phyloP scores from a whole-genome alignment of 1,140 invertebrate species.

The Drosophila melanica region DNA sequence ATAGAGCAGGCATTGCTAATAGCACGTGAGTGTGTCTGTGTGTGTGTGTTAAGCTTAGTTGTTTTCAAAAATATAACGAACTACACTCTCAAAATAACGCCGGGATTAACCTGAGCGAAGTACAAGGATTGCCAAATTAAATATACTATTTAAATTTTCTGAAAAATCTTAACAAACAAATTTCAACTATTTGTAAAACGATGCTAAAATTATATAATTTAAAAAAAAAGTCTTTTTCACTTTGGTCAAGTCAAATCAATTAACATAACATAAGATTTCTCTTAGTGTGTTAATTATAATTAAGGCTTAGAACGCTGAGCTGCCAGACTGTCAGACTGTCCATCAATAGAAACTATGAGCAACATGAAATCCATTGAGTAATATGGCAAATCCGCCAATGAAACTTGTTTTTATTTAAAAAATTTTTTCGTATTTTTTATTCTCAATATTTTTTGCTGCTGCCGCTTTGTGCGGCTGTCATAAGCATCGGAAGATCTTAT shows the following conservation, averaged over 20 bases:
- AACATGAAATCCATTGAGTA: slow-evolving; percentile 65
- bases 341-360: slow-evolving; percentile 57
- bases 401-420: slow-evolving; percentile 61
- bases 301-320: slow-evolving; percentile 1
- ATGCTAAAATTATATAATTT: no score
- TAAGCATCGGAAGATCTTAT: slow-evolving; percentile 62
- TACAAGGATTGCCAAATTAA: not conserved
- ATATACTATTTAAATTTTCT: not conserved
- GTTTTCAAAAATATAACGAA: no score
- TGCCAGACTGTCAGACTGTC: slow-evolving; percentile 55
- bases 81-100: slow-evolving; percentile 16
- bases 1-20: slow-evolving; percentile 64
- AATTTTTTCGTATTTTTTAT: slow-evolving; percentile 3
- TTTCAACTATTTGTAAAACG: no score
- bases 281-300: slow-evolving; percentile 5
- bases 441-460: not conserved
- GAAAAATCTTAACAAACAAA: no score
- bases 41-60: slow-evolving; percentile 11
- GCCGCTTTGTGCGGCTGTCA: slow-evolving; percentile 16
- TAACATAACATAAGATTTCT: not conserved
- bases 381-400: slow-evolving; percentile 67
- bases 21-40: not conserved
- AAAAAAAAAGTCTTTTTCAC: not conserved
- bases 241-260: not conserved
- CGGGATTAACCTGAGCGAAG: not conserved